phyloP scores from a whole-genome alignment of 2,888 invertebrate genomes.

The Acronicta aceris region DNA sequence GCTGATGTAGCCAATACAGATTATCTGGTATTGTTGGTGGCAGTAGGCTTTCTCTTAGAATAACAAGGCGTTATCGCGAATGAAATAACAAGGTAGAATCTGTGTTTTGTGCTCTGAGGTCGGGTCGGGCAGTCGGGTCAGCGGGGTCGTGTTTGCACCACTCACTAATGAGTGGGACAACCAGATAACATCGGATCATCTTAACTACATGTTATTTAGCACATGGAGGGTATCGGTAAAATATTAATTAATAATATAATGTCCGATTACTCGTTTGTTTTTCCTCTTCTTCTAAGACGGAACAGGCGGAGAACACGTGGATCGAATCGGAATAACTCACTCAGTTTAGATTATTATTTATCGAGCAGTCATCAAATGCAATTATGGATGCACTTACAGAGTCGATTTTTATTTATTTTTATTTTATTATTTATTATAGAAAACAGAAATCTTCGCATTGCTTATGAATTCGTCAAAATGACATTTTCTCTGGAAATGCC shows the following conservation, averaged over 20 bases:
- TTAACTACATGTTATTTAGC: slow-evolving; percentile 31
- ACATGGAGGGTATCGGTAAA: slow-evolving; percentile 2
- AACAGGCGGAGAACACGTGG: neutral
- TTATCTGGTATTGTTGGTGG: slow-evolving; percentile 22
- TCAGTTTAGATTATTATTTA: too few relatives aligned
- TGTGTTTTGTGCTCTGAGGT: slow-evolving; percentile 37
- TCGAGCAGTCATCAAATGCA: neutral
- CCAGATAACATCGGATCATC: slow-evolving; percentile 41
- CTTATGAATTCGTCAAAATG: too few relatives aligned
- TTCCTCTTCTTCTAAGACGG: slow-evolving; percentile 3
- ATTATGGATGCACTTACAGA: too few relatives aligned
- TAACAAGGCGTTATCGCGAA: slow-evolving; percentile 47
- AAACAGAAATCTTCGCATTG: too few relatives aligned
- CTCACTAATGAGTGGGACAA: slow-evolving; percentile 42
- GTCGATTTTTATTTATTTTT: too few relatives aligned
- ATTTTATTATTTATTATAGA: too few relatives aligned
- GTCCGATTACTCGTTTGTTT: neutral
- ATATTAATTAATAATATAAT: slow-evolving; percentile 8
- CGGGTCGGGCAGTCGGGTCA: slow-evolving; percentile 10
- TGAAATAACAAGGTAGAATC: slow-evolving; percentile 39
- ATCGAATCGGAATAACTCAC: neutral
- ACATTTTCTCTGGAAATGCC: too few relatives aligned
- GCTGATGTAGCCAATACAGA: slow-evolving; percentile 16
- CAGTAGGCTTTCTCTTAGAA: slow-evolving; percentile 45
- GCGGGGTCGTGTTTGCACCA: slow-evolving; percentile 30